Evolutionary conservation across 2,888 invertebrate genomes (phyloP), one percentile per base, ranked within the genome.

Genomic region (Nysson spinosus): DNA sequence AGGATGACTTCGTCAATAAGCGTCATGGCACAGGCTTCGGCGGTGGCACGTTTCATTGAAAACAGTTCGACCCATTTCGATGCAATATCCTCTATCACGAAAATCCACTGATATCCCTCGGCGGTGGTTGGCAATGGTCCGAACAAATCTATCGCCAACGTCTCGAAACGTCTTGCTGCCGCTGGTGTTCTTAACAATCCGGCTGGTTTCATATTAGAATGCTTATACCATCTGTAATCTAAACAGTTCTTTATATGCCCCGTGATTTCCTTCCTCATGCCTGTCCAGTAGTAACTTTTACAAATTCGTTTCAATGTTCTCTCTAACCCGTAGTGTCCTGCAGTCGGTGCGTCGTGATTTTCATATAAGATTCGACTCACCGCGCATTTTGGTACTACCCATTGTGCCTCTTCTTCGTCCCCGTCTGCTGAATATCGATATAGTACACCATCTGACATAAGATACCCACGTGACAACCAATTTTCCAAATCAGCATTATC

Each of bases 391-490:
- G 42, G 42, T 0, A 80, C 65, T 0, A 82, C 75, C 4, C 72
- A 35, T 42, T 80, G 80, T 0, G 80, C 67, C 11, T 79, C 72
- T 32, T 82, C 79, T 2, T 26, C 2, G 3, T 77, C 70, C 11
- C 37, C 49, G 2, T 39, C 69, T 24, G 64, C 70, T 3, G 30
- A 16, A 4, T 9, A 19, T 1, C 43, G 43, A 14, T 43, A 28
- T 4, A 43, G 17, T 2, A 30, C 16, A 6, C 43, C 43, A n/a
- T 30, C 26, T 0, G 26, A 11, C 17, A 43, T 4, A 0, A 46
- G 1, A 7, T 54, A 54, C 4, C 37, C 37, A 0, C 37, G 44
- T 0, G 44, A 22, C 0, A 4, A 19, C 30, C 39, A 55, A 0
- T 28, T 35, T 1, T 24, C 9, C 24, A 9, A 5, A 5, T 24